Percentiles rank a stretch among this genome's conserved stretches.
Evolutionary conservation across 2,888 invertebrate species (phyloP).

Genomic region (Nesidiocoris tenuis): DNA sequence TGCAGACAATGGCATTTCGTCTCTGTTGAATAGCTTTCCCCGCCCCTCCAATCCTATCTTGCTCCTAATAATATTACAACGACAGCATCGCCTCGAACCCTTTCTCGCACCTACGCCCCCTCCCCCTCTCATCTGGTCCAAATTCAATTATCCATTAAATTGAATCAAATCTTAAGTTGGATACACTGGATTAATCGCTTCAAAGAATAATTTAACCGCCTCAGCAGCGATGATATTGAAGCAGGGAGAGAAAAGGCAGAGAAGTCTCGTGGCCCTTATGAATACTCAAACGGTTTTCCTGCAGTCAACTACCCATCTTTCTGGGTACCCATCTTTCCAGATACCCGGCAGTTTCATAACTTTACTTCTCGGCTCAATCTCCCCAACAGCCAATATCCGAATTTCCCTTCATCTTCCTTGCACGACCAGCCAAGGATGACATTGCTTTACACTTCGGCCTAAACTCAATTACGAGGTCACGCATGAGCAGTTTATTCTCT

Average conservation of each 20-base stretch:
- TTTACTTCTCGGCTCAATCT: background rate
- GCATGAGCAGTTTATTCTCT: background rate
- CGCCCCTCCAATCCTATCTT: background rate
- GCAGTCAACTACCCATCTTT: background rate
- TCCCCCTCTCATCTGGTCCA: conserved; percentile 1
- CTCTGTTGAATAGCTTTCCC: background rate
- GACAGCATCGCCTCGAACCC: conserved; percentile 31
- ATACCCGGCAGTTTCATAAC: background rate
- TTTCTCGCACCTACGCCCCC: conserved; percentile 32
- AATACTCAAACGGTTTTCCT: conserved; percentile 31
- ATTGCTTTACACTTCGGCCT: background rate
- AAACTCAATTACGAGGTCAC: background rate
- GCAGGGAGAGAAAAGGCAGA: background rate
- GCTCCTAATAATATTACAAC: background rate
- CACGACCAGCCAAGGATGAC: background rate
- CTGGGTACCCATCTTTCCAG: background rate
- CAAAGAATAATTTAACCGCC: conserved; percentile 39
- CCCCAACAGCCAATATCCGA: background rate
- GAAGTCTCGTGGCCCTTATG: conserved; percentile 1
- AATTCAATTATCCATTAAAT: conserved; percentile 43
- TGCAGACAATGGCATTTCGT: conserved; percentile 3
- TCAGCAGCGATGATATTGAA: conserved; percentile 33
- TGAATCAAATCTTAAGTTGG: conserved; percentile 43
- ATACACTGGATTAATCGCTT: conserved; percentile 37
- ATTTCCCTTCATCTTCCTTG: conserved; percentile 21